Evolutionary conservation across 37 sponge, comb jelly and placozoan genomes (phyloP).

Genomic region (Ianthella basta): DNA sequence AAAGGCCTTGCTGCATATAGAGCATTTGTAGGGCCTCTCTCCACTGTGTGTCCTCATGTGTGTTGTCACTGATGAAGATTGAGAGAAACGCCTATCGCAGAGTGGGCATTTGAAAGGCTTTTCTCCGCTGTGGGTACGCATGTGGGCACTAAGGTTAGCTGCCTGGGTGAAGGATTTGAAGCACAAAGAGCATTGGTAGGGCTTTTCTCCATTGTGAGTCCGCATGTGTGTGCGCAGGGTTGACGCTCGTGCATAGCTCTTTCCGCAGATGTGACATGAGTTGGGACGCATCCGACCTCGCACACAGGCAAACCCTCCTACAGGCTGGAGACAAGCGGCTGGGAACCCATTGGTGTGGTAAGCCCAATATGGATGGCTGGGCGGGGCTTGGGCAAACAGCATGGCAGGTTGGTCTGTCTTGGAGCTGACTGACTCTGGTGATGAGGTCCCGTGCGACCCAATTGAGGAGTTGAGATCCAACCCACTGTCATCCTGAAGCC

Average conservation of each 20-base stretch:
- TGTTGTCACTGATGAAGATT: constrained; percentile 88
- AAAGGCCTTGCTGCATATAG: constrained; percentile 83
- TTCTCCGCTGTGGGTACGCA: constrained; percentile 96
- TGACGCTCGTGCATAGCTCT: constrained; percentile 75
- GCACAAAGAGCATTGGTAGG: constrained; percentile 88
- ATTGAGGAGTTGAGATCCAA: background rate
- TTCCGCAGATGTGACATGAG: constrained; percentile 78
- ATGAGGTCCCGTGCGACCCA: background rate
- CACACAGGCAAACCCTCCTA: background rate
- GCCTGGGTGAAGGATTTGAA: constrained; percentile 93
- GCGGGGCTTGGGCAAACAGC: background rate
- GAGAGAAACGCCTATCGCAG: constrained; percentile 87
- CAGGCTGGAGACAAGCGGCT: background rate
- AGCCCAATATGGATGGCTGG: background rate
- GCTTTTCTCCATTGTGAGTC: constrained; percentile 90
- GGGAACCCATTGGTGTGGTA: background rate
- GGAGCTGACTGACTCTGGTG: background rate
- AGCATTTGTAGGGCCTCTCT: constrained; percentile 91
- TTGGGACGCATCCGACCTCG: constrained; percentile 19
- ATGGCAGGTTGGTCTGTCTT: background rate
- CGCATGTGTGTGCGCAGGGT: constrained; percentile 91
- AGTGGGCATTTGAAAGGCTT: constrained; percentile 92
- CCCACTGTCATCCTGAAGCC: constrained; percentile 6
- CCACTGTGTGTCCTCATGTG: constrained; percentile 96
- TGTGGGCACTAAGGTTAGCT: constrained; percentile 93